Percentiles rank a stretch among this genome's conserved stretches.
Conservation (phyloP, 2,888 invertebrate genomes). For the Anarsia innoxiella region DNA sequence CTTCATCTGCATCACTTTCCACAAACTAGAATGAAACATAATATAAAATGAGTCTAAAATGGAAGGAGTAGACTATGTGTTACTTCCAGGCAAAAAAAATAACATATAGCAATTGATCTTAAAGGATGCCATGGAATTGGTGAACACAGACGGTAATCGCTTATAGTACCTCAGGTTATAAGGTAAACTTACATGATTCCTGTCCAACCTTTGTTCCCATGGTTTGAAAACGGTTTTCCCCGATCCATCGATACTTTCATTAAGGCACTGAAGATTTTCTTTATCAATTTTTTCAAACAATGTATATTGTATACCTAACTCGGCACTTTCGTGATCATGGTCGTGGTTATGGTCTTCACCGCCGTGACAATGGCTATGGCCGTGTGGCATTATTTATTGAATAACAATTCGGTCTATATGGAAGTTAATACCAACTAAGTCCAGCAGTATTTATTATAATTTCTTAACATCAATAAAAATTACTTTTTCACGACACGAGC, state of each 20-base stretch:
- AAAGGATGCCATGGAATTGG: too few relatives aligned
- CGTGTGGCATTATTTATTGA: slow-evolving; percentile 74
- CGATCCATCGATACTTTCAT: slow-evolving; percentile 90
- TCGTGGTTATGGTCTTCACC: slow-evolving; percentile 68
- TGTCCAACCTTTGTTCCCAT: slow-evolving; percentile 90
- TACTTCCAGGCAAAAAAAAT: too few relatives aligned
- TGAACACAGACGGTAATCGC: too few relatives aligned
- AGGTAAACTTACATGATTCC: too few relatives aligned
- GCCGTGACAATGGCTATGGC: slow-evolving; percentile 78
- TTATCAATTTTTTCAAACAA: slow-evolving; percentile 92
- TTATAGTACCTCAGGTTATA: background rate
- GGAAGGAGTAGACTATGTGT: too few relatives aligned
- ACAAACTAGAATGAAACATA: slow-evolving; percentile 81
- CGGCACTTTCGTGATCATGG: slow-evolving; percentile 77
- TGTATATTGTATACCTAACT: slow-evolving; percentile 87
- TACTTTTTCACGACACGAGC: too few relatives aligned
- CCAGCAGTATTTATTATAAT: too few relatives aligned
- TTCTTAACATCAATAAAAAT: too few relatives aligned
- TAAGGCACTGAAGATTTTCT: slow-evolving; percentile 91
- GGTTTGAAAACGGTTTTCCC: slow-evolving; percentile 94
- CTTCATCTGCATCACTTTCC: slow-evolving; percentile 97
- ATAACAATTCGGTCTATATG: too few relatives aligned
- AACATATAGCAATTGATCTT: too few relatives aligned
- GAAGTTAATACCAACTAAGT: too few relatives aligned
- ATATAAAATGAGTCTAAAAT: too few relatives aligned